phyloP scores from a whole-genome alignment of 2,888 invertebrate genomes.

The Aquatica leii region DNA sequence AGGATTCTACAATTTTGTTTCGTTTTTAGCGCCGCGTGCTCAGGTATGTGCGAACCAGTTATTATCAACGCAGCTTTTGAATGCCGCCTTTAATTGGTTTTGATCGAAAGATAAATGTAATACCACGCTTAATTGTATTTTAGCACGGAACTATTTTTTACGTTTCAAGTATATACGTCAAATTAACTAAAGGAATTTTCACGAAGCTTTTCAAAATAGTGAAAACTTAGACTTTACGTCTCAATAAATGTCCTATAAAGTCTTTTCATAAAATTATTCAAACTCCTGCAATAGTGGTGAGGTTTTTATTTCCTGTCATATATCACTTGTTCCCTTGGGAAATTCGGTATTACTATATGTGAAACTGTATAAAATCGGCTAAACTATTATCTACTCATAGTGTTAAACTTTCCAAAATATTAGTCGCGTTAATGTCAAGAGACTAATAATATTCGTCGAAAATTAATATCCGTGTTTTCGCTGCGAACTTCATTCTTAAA shows the following conservation, averaged over 20 bases:
- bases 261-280: constrained; percentile 30
- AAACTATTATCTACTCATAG: constrained; percentile 21
- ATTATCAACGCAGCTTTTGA: constrained; percentile 7
- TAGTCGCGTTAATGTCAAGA: neutral
- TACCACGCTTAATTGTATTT: constrained; percentile 20
- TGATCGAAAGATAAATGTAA: constrained; percentile 13
- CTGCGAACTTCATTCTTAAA: no score
- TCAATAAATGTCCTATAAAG: constrained; percentile 30
- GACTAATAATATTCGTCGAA: constrained; percentile 9
- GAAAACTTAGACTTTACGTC: constrained; percentile 22
- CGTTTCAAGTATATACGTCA: no score
- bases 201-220: neutral
- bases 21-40: constrained; percentile 39
- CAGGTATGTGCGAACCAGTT: constrained; percentile 34
- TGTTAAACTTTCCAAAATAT: neutral
- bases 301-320: constrained; percentile 32
- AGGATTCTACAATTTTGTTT: constrained; percentile 43
- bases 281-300: constrained; percentile 28
- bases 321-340: constrained; percentile 27
- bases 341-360: constrained; percentile 30
- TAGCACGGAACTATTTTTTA: no score
- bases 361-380: constrained; percentile 28
- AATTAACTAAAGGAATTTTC: neutral
- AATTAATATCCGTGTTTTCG: neutral
- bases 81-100: constrained; percentile 3